These are phyloP conservation scores for Lepidocyrtinus sp. DNA, from an alignment of 2,888 invertebrate genomes.

Conservation along the genomic window DNA sequence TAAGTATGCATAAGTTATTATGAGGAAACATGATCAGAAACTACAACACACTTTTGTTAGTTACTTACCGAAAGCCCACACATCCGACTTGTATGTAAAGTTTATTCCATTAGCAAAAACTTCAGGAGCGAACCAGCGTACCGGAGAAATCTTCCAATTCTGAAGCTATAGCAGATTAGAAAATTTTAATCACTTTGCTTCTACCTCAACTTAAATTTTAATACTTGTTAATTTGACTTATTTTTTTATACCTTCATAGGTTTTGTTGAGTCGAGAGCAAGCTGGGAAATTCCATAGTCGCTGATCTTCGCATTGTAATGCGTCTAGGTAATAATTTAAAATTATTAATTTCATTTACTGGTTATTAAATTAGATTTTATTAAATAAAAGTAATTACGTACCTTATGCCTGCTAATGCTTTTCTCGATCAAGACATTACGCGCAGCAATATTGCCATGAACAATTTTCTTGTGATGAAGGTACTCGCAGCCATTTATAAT, in stretches of 20 bases:
- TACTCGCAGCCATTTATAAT: slow-evolving; percentile 54
- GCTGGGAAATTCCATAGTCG: slow-evolving; percentile 55
- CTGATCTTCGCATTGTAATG: slow-evolving; percentile 55
- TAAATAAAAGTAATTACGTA: no score
- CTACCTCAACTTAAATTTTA: not conserved
- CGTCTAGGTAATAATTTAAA: no score
- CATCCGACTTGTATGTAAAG: slow-evolving; percentile 39
- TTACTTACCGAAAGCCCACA: slow-evolving; percentile 51
- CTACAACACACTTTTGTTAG: not conserved
- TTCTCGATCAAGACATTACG: slow-evolving; percentile 56
- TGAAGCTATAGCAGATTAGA: slow-evolving; percentile 2
- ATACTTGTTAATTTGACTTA: no score
- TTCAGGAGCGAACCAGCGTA: slow-evolving; percentile 60
- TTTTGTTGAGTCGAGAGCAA: not conserved
- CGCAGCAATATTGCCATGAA: slow-evolving; percentile 62
- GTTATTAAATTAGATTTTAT: no score
- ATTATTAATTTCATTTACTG: not conserved
- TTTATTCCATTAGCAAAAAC: slow-evolving; percentile 21
- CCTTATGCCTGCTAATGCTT: not conserved
- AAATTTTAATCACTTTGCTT: not conserved
- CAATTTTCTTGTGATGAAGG: slow-evolving; percentile 46
- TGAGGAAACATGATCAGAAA: not conserved
- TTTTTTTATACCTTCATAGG: not conserved
- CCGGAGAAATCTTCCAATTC: slow-evolving; percentile 38
- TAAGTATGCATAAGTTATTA: not conserved